Conservation (phyloP, 2,113 vertebrate species). For the Ptyas mucosa region DNA sequence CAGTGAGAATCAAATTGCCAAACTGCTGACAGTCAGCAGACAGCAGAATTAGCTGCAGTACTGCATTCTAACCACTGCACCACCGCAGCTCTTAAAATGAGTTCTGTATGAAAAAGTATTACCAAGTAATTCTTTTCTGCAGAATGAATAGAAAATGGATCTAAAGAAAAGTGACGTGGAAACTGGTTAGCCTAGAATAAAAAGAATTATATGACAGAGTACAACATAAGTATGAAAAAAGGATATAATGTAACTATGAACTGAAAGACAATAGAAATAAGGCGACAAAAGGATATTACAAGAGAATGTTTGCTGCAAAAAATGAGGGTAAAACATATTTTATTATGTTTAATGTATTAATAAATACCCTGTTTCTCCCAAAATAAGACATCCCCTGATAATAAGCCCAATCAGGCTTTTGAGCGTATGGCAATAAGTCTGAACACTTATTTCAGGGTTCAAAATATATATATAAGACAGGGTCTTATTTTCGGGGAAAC, state of each 20-base stretch:
- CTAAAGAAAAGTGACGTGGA: not conserved
- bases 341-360: not conserved
- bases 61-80: too few species aligned
- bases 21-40: too few species aligned
- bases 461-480: too few species aligned
- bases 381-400: too few species aligned
- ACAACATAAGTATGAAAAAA: not conserved
- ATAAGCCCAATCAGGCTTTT: too few species aligned
- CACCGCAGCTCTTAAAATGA: not conserved
- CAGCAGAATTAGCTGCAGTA: too few species aligned
- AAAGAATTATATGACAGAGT: not conserved
- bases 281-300: not conserved
- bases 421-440: too few species aligned
- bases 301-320: not conserved
- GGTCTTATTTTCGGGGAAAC: too few species aligned
- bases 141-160: not conserved
- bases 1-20: too few species aligned
- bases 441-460: too few species aligned
- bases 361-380: not conserved
- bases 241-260: not conserved
- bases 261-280: not conserved
- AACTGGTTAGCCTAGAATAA: not conserved
- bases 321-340: not conserved
- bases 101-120: not conserved
- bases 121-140: not conserved